phyloP scores from a whole-genome alignment of 30 jellyfish, hydroid and myxozoan species.

The Turritopsis dohrnii region DNA sequence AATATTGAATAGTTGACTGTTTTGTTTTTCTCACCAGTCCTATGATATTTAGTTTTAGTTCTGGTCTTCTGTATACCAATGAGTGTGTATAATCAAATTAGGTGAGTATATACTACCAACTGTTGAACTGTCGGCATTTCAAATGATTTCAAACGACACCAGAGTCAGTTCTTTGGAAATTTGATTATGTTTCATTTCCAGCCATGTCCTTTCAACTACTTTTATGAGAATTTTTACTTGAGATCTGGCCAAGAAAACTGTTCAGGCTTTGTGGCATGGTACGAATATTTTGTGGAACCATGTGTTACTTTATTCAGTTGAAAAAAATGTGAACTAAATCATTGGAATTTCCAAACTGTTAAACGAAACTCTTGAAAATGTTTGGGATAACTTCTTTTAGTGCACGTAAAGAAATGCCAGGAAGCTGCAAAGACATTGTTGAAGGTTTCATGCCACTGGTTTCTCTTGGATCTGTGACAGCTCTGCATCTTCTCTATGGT shows the following conservation, averaged over 20 bases:
- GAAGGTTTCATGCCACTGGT: slow-evolving; percentile 88
- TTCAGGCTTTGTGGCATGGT: too few species aligned
- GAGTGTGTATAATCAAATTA: slow-evolving; percentile 8
- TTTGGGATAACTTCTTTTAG: slow-evolving; percentile 26
- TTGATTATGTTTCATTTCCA: too few species aligned
- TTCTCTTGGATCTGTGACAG: slow-evolving; percentile 21
- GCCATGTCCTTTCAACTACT: too few species aligned
- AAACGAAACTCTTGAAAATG: background rate
- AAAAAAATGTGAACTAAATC: background rate
- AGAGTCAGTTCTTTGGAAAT: too few species aligned
- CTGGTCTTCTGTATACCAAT: slow-evolving; percentile 13
- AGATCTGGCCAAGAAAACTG: too few species aligned
- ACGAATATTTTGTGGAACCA: too few species aligned
- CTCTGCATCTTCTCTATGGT: slow-evolving; percentile 40
- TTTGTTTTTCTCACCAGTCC: too few species aligned
- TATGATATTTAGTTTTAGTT: background rate
- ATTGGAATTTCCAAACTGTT: background rate
- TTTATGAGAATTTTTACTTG: too few species aligned
- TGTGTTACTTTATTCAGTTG: too few species aligned
- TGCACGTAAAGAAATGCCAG: slow-evolving; percentile 63
- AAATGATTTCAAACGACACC: too few species aligned
- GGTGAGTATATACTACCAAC: background rate
- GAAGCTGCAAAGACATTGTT: slow-evolving; percentile 42
- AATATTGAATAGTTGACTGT: too few species aligned
- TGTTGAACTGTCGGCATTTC: too few species aligned